phyloP scores from a whole-genome alignment of 2,888 invertebrate genomes.

The Lissonota sp. region DNA sequence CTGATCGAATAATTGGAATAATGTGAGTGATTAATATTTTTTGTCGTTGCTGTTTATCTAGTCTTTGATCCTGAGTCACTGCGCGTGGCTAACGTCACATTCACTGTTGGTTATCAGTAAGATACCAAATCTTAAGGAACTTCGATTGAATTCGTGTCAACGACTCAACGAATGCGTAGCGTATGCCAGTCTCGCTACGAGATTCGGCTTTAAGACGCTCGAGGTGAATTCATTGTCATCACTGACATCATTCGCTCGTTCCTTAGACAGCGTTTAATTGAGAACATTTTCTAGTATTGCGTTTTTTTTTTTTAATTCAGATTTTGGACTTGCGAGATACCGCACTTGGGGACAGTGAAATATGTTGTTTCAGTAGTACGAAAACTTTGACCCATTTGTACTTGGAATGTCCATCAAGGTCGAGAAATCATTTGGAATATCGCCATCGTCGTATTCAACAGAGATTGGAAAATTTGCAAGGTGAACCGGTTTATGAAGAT shows the following conservation, averaged over 20 bases:
- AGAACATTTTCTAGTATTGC: background rate
- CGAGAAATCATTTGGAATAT: constrained; percentile 57
- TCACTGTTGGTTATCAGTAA: constrained; percentile 91
- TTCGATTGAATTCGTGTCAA: constrained; percentile 88
- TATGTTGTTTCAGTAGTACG: constrained; percentile 86
- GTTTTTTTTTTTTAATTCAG: constrained; percentile 71
- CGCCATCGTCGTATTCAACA: constrained; percentile 68
- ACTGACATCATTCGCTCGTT: background rate
- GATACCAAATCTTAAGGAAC: constrained; percentile 86
- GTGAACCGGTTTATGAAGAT: constrained; percentile 72
- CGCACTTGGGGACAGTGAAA: constrained; percentile 86
- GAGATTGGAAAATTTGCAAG: constrained; percentile 26
- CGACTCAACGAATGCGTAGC: constrained; percentile 90
- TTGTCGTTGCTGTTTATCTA: constrained; percentile 77
- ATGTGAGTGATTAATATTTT: constrained; percentile 8
- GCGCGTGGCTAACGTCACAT: constrained; percentile 90
- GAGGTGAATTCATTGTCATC: constrained; percentile 81
- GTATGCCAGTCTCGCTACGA: constrained; percentile 90
- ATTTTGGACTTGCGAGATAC: constrained; percentile 86
- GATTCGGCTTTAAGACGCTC: constrained; percentile 88
- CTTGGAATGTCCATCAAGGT: constrained; percentile 83
- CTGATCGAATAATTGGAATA: background rate
- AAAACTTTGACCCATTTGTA: constrained; percentile 85
- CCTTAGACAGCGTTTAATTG: background rate
- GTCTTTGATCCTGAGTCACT: constrained; percentile 89